Conservation (phyloP, 1,140 invertebrate species). For the Cydia pomonella region DNA sequence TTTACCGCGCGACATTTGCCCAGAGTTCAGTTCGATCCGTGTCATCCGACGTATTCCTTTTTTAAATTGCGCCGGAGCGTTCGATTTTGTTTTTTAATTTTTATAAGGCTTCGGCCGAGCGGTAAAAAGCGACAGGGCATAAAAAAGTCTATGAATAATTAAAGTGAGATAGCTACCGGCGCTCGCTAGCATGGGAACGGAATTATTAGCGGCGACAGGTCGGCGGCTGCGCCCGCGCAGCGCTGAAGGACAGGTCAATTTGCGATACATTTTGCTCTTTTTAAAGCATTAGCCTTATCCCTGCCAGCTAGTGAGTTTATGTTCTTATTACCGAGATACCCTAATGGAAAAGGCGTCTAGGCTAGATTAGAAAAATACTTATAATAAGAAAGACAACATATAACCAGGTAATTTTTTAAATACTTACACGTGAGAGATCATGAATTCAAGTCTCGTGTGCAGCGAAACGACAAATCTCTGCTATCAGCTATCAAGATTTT, state of each 20-base stretch:
- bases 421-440: constrained; percentile 29
- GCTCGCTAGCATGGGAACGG: constrained; percentile 77
- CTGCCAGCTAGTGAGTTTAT: constrained; percentile 51
- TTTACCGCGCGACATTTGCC: constrained; percentile 79
- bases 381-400: constrained; percentile 50
- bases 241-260: constrained; percentile 77
- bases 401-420: background rate
- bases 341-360: constrained; percentile 14
- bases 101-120: constrained; percentile 73
- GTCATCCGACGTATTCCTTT: constrained; percentile 79
- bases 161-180: constrained; percentile 76
- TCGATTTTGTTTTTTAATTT: constrained; percentile 78
- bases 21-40: constrained; percentile 80
- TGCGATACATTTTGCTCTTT: constrained; percentile 67
- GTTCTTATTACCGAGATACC: constrained; percentile 19
- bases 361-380: constrained; percentile 24
- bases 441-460: constrained; percentile 13
- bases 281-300: constrained; percentile 52
- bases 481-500: constrained; percentile 5
- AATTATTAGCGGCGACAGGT: constrained; percentile 73
- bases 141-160: constrained; percentile 81
- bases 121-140: constrained; percentile 75
- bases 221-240: constrained; percentile 59
- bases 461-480: constrained; percentile 39
- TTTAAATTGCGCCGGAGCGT: constrained; percentile 70